Evolutionary conservation across 2,888 invertebrate genomes (phyloP), one percentile per base, ranked within the genome.

Genomic region (Melinaea menophilus): DNA sequence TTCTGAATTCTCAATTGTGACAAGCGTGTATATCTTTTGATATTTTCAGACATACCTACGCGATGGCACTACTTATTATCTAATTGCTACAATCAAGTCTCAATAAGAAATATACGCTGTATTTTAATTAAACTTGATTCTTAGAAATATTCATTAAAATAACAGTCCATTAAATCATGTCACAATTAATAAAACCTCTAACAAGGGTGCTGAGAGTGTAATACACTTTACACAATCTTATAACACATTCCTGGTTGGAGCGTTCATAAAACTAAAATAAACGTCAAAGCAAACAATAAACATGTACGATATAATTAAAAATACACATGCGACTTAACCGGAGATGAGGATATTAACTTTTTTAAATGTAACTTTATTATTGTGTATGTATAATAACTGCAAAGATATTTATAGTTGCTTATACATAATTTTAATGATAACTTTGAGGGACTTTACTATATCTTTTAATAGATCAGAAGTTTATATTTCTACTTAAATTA

Each of bases 241-340:
- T 46, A 46, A 46, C 46, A n/a, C 46, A 46, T 46, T 46, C 46
- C 11, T 46, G 11, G n/a, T n/a, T 46, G 46, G 46, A n/a, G 46
- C 46, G 11, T 69, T 64, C 67, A 67, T 69, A 67, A 67, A 67
- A 67, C 65, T 69, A 67, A 69, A 69, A 67, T 64, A 69, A 69
- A 69, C 67, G 22, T 22, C 22, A 22, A 22, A 22, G 22, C 22
- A 22, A 22, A 22, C 22, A 22, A 22, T 22, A 22, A 64, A 67
- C 64, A 64, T 67, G 64, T 62, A 61, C 65, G 67, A 63, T 62
- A 64, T 69, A 67, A 69, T 67, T 69, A 69, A 69, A 65, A 69
- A 67, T 67, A 68, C 58, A 61, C 59, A 59, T 56, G 62, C 57
- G 56, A 65, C 59, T 65, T 62, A 65, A 51, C 33, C 13, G 47